Base-by-base conservation (phyloP, 2,888 invertebrate genomes). In the Drosophila lutescens region DNA sequence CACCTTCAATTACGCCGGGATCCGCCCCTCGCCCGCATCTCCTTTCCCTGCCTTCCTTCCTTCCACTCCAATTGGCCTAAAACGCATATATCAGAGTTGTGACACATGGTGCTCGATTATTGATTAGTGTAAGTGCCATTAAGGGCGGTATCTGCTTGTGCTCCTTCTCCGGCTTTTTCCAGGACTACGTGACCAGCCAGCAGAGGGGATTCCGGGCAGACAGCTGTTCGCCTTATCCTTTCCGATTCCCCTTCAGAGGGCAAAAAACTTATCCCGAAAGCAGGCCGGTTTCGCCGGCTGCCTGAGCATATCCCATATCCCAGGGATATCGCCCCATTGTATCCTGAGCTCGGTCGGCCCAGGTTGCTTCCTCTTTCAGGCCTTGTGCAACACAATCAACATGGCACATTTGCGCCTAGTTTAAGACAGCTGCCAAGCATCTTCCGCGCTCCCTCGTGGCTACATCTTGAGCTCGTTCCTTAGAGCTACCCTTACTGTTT, bases 91-190 rank as follows among this genome's bases (percentile, higher is more conserved):
- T 82, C 56, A 54, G 32, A 43, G 53, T 58, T 58, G 51, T 61
- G 36, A 53, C 49, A 43, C 50, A 66, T 61, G 53, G 17, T 38
- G 43, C 47, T 46, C 69, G 53, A 74, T 78, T 88, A 88, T 83
- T 83, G 86, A 88, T 83, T 88, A 79, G 80, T 82, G 77, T 70
- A 85, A 79, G 73, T 87, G 77, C 56, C 69, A 74, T 86, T 85
- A 66, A 77, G 57, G 61, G 72, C 69, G 49, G 53, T 61, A 63
- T 63, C 51, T 20, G 13, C 43, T 36, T 41, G 34, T 20, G 40
- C 36, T 43, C 41, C 41, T 15, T 10, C 20, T 51, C 49, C 38
- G 12, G 30, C 23, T 44, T 32, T 43, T 63, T 43, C 20, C 30
- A 43, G 57, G 67, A 43, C 78, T 69, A 75, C 77, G 77, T 71